Base-by-base conservation (phyloP, 2,797 vertebrate species). In the Pampus argenteus region DNA sequence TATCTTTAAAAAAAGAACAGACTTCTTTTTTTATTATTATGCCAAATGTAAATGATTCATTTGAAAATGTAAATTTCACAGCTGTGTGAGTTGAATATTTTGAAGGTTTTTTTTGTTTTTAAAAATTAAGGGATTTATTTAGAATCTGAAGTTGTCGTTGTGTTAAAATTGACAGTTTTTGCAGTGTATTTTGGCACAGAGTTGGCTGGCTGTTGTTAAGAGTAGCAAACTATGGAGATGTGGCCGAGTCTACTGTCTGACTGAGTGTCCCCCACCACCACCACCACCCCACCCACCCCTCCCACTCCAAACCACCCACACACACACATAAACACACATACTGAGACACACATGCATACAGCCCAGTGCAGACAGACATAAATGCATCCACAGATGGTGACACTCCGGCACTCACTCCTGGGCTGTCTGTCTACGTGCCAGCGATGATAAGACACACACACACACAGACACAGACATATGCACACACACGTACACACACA, bases 311-410 rank as follows among this genome's bases (percentile, higher is more conserved):
- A 66, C 42, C 40, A 44, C 40, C 17, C 40, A 60, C 65, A 70
- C 57, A 69, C 44, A 15, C 44, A 63, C 67, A 78, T 56, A 67
- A 50, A 67, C 25, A 57, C 49, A 76, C 64, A 64, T 42, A 66
- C 45, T 7, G 45, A 71, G 38, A 66, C 66, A 57, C 31, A 66
- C 68, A 71, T 28, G 51, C 38, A 28, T 34, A 48, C 49, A 76
- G 28, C 68, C 42, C 56, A 11, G 71, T 62, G 78, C 86, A 91
- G 74, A 88, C 86, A 90, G 84, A 89, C 90, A 81, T 68, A 80
- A 78, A 92, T 71, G 74, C 85, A 83, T 87, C 79, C 88, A 89
- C 92, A 93, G 88, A 93, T 92, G 90, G 90, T 92, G 90, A 88
- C 91, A 86, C 90, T 89, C 82, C 78, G 42, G 81, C 84, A 85